Percentiles rank a stretch among this genome's conserved stretches.
These are phyloP conservation scores for Himalopsyche japonica DNA, from an alignment of 2,888 invertebrate genomes.

Conservation along the genomic window DNA sequence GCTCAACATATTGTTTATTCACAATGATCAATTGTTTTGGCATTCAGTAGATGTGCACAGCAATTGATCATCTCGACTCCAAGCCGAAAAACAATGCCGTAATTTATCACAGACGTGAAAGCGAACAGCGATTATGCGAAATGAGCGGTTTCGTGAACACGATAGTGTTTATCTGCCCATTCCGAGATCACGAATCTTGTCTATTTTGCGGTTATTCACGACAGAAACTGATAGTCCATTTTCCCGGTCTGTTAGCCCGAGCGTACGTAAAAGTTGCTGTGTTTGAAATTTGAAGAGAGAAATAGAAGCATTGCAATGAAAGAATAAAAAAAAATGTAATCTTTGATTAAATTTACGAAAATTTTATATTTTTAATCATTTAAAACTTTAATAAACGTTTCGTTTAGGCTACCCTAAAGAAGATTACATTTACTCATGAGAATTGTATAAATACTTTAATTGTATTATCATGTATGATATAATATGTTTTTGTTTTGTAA, in stretches of 20 bases:
- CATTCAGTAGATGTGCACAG: not conserved
- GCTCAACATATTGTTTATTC: no score
- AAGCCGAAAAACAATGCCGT: not conserved
- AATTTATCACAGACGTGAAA: not conserved
- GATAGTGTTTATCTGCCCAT: not conserved
- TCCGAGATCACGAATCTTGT: not conserved
- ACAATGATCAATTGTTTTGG: not conserved
- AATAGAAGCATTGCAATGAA: no score
- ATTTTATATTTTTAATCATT: no score
- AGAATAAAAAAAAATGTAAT: no score
- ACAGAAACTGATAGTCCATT: not conserved
- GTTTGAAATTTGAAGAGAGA: not conserved
- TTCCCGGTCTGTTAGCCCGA: not conserved
- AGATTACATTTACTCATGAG: no score
- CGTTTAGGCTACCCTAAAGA: no score
- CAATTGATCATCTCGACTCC: not conserved
- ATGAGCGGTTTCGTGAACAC: not conserved
- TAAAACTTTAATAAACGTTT: no score
- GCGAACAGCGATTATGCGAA: not conserved
- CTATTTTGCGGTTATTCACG: not conserved
- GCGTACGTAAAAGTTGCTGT: not conserved
- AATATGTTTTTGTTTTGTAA: no score
- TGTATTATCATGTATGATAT: no score
- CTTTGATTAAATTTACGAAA: no score
- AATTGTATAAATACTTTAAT: no score